phyloP scores from a whole-genome alignment of 2,113 vertebrate genomes.

The Pygoscelis adeliae region DNA sequence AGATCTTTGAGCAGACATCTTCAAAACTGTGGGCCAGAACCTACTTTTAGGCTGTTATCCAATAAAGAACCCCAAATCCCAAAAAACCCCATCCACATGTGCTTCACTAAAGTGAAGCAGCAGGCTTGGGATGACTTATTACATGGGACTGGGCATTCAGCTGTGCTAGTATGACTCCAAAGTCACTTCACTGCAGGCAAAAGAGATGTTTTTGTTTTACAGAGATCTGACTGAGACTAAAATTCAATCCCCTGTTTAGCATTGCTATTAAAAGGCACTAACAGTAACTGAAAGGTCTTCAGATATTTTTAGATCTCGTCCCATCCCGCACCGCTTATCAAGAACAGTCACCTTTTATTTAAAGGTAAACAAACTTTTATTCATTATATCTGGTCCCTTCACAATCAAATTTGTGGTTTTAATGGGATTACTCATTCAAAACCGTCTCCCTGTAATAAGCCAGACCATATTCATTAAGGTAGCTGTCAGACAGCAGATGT shows the following conservation, averaged over 20 bases:
- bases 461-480: constrained; percentile 56
- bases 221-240: background rate
- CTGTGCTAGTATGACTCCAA: background rate
- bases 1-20: background rate
- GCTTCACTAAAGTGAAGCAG: background rate
- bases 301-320: background rate
- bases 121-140: background rate
- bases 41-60: background rate
- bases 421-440: constrained; percentile 26
- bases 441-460: background rate
- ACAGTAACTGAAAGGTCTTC: background rate
- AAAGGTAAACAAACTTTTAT: constrained; percentile 18
- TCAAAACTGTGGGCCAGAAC: background rate
- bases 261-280: background rate
- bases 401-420: constrained; percentile 33
- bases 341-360: background rate
- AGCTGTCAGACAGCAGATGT: constrained; percentile 48
- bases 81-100: background rate
- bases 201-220: background rate
- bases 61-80: background rate
- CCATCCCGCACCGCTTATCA: background rate
- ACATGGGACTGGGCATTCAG: background rate
- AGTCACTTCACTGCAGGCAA: background rate
- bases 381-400: background rate
- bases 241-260: background rate